phyloP scores from a whole-genome alignment of 2,888 invertebrate species.

The Mimumesa dahlbomi region DNA sequence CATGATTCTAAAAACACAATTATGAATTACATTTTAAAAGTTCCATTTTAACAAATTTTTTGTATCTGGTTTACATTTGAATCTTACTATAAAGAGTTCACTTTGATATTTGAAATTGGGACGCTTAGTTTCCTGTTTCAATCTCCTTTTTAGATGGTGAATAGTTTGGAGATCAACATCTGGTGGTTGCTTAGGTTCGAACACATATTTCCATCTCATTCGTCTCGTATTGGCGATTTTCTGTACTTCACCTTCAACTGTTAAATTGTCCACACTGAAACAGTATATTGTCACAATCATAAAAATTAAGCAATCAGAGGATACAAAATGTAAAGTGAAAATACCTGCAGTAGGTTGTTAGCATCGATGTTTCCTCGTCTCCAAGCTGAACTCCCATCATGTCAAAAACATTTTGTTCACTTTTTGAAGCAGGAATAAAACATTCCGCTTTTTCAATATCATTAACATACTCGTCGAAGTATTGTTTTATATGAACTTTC shows the following conservation, averaged over 20 bases:
- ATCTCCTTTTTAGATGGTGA: constrained; percentile 53
- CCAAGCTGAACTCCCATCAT: constrained; percentile 72
- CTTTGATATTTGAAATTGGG: constrained; percentile 65
- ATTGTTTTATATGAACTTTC: constrained; percentile 62
- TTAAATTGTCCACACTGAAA: constrained; percentile 71
- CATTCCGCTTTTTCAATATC: constrained; percentile 3
- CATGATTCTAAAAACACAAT: constrained; percentile 60
- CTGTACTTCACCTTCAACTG: constrained; percentile 67
- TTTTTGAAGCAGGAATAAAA: constrained; percentile 2
- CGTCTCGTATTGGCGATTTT: constrained; percentile 25
- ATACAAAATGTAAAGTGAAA: background rate
- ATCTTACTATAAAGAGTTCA: constrained; percentile 72
- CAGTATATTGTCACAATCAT: too few species aligned
- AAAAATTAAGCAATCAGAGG: background rate
- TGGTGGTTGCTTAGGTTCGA: constrained; percentile 57
- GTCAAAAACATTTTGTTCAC: constrained; percentile 22
- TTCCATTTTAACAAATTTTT: background rate
- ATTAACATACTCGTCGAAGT: constrained; percentile 61
- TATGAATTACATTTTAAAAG: background rate
- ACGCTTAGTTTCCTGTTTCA: constrained; percentile 41
- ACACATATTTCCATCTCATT: constrained; percentile 53
- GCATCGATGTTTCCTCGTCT: constrained; percentile 79
- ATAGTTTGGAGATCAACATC: constrained; percentile 69
- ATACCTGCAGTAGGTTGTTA: constrained; percentile 81
- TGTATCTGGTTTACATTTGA: constrained; percentile 19